Base-by-base conservation (phyloP, 2,797 vertebrate species). In the Graptemys geographica region DNA sequence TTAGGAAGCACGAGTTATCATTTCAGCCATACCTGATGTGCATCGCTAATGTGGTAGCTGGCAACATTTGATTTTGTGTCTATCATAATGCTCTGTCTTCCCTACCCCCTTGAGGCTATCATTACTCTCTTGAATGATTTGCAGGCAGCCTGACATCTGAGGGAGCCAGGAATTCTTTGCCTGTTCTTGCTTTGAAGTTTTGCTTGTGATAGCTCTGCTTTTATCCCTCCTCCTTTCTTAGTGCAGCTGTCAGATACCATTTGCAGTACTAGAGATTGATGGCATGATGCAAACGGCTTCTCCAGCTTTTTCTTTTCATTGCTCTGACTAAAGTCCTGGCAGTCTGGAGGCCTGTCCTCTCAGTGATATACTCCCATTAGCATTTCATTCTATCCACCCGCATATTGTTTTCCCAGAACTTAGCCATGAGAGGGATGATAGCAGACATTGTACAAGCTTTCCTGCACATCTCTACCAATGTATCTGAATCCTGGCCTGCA, bases 141-240 rank as follows among this genome's bases (percentile, higher is more conserved):
- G 57, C 72, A 89, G 86, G 81, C 94, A 96, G 81, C 52, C 76
- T 89, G 84, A 82, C 62, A 59, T 21, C 69, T 28, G n/a, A 88
- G 57, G 52, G 72, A 95, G 91, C 8, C 21, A 88, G 41, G 37
- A 84, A 3, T 56, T 62, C 59, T 88, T 94, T 93, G 33, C 28
- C 31, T 81, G 83, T 81, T 94, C 6, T 21, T 11, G 6, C 76
- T 97, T 96, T 90, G 93, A 96, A 95, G 51, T 51, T 95, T 93
- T 90, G 28, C 7, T 90, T 90, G 56, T n/a, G 21, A 87, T 92
- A 89, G n/a, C 37, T 74, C 62, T 79, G 52, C 57, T 95, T 97
- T 96, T 65, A 95, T 93, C 55, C 5, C 3, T 57, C 41, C 83
- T n/a, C 90, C 37, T 88, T 51, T 84, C 55, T 92, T 81, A 49